Percentiles rank a stretch among this genome's conserved stretches.
These are phyloP conservation scores for Lithophane socia DNA, from an alignment of 2,888 invertebrate genomes.

Conservation along the genomic window DNA sequence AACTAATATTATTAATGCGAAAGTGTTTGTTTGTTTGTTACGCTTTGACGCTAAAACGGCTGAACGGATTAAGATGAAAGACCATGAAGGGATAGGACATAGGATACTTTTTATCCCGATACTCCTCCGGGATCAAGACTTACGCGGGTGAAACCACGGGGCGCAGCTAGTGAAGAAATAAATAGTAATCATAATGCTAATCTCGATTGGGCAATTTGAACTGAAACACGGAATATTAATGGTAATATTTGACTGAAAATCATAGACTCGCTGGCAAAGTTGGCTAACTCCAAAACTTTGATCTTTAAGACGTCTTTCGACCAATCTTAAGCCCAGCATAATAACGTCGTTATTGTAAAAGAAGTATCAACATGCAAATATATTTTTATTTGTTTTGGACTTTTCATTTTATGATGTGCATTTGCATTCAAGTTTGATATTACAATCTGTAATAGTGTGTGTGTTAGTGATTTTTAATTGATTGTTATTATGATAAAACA, in stretches of 20 bases:
- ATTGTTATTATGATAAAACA: no score
- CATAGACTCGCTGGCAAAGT: slow-evolving; percentile 37
- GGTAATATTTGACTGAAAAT: slow-evolving; percentile 36
- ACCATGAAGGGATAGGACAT: no score
- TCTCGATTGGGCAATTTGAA: slow-evolving; percentile 11
- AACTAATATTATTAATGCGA: no score
- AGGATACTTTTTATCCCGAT: no score
- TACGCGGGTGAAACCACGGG: no score
- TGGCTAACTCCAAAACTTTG: slow-evolving; percentile 47
- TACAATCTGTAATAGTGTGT: background rate
- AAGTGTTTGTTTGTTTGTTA: no score
- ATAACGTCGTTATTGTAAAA: slow-evolving; percentile 58
- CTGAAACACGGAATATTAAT: slow-evolving; percentile 32
- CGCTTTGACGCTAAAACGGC: no score
- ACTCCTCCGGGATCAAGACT: no score
- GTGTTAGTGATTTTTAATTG: no score
- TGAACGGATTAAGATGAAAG: no score
- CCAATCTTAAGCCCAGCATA: slow-evolving; percentile 29
- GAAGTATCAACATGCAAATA: slow-evolving; percentile 27
- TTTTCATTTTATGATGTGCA: slow-evolving; percentile 31
- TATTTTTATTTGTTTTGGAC: slow-evolving; percentile 14
- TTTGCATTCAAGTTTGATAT: background rate
- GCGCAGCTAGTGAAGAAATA: no score
- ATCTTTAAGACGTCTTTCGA: slow-evolving; percentile 28
- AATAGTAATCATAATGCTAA: no score